phyloP scores from a whole-genome alignment of 2,113 vertebrate species.

The Rhineura floridana region DNA sequence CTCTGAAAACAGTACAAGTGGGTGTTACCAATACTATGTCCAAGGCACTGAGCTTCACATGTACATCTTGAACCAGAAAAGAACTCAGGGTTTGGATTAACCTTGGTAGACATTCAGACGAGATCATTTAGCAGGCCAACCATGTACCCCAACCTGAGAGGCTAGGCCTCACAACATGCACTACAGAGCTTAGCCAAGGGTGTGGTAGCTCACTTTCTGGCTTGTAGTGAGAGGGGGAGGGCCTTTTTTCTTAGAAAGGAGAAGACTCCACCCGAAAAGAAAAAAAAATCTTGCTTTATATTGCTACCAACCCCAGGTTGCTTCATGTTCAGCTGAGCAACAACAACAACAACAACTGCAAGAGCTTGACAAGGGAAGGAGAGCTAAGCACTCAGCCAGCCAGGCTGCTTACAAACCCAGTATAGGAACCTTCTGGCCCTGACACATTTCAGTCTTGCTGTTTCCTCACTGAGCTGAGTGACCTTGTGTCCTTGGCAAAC shows the following conservation, averaged over 20 bases:
- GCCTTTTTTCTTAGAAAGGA: neutral
- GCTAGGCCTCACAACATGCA: neutral
- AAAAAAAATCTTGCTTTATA: accelerated
- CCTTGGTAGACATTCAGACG: neutral
- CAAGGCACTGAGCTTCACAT: neutral
- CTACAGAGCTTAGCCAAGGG: neutral
- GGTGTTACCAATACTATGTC: neutral
- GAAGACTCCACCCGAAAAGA: too few species aligned
- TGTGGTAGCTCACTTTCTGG: neutral
- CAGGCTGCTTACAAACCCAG: neutral
- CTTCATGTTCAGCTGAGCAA: neutral
- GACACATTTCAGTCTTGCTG: neutral
- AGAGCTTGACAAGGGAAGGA: neutral
- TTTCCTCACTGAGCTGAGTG: neutral
- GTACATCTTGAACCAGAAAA: neutral
- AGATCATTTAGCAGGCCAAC: neutral
- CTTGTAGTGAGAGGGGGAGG: neutral
- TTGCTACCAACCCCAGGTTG: neutral
- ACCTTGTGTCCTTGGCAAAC: neutral
- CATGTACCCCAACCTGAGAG: neutral
- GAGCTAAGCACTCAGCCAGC: neutral
- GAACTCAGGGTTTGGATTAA: neutral
- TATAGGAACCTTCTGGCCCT: neutral
- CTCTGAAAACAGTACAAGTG: neutral
- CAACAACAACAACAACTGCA: neutral